Percentiles rank a stretch among this genome's conserved stretches.
Evolutionary conservation across 2,888 invertebrate genomes (phyloP).

Genomic region (Syrphus vitripennis): DNA sequence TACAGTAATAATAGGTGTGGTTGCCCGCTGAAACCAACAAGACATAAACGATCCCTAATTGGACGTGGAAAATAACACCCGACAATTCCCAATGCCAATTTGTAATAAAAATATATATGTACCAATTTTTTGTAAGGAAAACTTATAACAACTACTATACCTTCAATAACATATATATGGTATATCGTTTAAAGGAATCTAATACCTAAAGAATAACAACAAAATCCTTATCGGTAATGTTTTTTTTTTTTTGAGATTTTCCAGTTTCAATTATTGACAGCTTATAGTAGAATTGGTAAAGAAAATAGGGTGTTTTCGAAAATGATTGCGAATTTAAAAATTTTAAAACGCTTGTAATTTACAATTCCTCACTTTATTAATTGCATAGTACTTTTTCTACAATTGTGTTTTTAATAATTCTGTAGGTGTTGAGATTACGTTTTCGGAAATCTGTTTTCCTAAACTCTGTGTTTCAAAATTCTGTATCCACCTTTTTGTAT

Average conservation of each 20-base stretch:
- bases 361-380: too few relatives aligned
- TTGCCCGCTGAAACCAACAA: constrained; percentile 26
- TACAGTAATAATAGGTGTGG: constrained; percentile 35
- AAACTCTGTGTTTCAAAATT: too few relatives aligned
- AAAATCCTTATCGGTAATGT: constrained; percentile 26
- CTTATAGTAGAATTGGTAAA: not conserved
- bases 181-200: too few relatives aligned
- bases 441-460: too few relatives aligned
- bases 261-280: constrained; percentile 62
- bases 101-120: constrained; percentile 38
- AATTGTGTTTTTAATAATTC: too few relatives aligned
- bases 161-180: not conserved
- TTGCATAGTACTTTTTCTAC: too few relatives aligned
- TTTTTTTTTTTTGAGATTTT: constrained; percentile 47
- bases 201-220: not conserved
- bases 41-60: constrained; percentile 50
- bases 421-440: too few relatives aligned
- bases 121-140: constrained; percentile 9
- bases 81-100: constrained; percentile 42
- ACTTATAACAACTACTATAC: not conserved
- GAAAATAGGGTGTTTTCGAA: not conserved
- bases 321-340: too few relatives aligned
- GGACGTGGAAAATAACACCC: constrained; percentile 27
- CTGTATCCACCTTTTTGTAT: too few relatives aligned
- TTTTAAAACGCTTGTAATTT: too few relatives aligned